A percentile compares a stretch with the other conserved stretches of the same genome.
These are phyloP conservation scores for Temnothorax curvispinosus DNA, from an alignment of 1,140 invertebrate species.

Conservation along the genomic window DNA sequence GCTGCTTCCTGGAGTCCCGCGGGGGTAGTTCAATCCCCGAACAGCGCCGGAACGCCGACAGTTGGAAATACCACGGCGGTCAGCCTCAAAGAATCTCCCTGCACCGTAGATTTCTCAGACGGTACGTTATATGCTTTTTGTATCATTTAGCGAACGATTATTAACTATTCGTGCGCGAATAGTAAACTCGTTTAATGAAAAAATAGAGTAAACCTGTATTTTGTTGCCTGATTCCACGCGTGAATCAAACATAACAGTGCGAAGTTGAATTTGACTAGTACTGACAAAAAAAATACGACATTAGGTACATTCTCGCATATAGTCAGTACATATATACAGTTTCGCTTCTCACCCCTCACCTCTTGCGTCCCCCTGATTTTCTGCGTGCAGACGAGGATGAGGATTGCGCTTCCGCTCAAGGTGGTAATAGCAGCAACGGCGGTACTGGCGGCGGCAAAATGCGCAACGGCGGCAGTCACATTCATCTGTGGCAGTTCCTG, in stretches of 20 bases:
- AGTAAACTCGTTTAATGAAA: background rate
- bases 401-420: constrained; percentile 78
- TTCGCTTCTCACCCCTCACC: background rate
- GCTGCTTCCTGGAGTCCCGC: constrained; percentile 83
- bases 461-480: constrained; percentile 92
- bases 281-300: background rate
- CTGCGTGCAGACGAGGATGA: constrained; percentile 87
- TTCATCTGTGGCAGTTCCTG: constrained; percentile 99
- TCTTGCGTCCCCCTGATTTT: background rate
- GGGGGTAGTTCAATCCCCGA: constrained; percentile 79
- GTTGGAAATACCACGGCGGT: constrained; percentile 74
- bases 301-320: background rate
- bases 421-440: constrained; percentile 68
- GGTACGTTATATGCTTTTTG: constrained; percentile 81
- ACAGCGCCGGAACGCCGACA: constrained; percentile 29
- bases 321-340: background rate
- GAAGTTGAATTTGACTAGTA: background rate
- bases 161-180: background rate
- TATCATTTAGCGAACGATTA: background rate
- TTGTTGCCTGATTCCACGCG: background rate
- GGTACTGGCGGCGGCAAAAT: constrained; percentile 78
- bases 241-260: background rate
- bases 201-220: background rate
- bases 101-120: constrained; percentile 87
- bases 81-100: constrained; percentile 79